Conservation (phyloP, 2,797 vertebrate genomes). For the Melanotaenia maccullochi region DNA sequence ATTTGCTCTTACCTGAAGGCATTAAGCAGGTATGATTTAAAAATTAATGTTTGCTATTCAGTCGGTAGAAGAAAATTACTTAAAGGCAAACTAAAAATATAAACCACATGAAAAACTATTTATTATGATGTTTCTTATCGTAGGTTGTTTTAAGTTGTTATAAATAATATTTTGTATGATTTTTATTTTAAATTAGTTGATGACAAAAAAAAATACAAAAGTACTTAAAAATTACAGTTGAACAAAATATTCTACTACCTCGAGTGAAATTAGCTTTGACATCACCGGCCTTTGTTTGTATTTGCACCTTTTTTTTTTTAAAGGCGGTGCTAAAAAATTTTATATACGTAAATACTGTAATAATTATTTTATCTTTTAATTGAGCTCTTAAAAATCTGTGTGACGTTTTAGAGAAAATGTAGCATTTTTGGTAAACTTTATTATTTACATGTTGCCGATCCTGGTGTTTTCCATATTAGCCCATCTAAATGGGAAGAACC, state of each 20-base stretch:
- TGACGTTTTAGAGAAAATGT: neutral
- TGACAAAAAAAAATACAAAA: neutral
- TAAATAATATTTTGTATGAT: neutral
- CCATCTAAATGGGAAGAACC: neutral
- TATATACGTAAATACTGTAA: neutral
- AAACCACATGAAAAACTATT: neutral
- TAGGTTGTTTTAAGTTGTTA: neutral
- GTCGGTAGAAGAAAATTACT: neutral
- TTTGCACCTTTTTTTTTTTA: neutral
- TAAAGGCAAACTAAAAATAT: neutral
- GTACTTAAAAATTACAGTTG: neutral
- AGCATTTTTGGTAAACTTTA: neutral
- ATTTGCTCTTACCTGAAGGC: neutral
- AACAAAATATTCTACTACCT: neutral
- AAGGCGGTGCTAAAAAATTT: neutral
- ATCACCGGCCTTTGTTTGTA: neutral
- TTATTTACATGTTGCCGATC: neutral
- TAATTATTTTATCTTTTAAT: neutral
- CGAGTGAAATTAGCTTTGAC: neutral
- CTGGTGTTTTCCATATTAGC: neutral
- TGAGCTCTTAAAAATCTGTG: neutral
- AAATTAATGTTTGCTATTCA: neutral
- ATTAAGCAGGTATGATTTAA: neutral
- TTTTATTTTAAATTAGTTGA: neutral
- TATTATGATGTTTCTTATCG: neutral